A percentile compares a stretch with the other conserved stretches of the same genome.
Evolutionary conservation across 92 coral and sea anemone genomes (phyloP).

Genomic region (Parazoanthus swiftii): DNA sequence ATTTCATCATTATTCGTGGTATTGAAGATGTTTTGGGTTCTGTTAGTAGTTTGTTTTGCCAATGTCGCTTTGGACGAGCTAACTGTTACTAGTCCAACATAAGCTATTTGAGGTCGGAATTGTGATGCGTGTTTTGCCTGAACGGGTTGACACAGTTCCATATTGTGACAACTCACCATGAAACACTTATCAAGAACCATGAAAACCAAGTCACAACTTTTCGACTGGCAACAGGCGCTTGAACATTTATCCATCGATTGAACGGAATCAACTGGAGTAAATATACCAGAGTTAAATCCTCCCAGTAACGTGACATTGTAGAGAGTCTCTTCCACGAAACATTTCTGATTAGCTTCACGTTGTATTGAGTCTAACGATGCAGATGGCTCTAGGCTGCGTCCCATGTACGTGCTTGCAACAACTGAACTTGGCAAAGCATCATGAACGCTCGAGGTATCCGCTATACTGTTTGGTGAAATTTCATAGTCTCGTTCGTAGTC

Average conservation of each 20-base stretch:
- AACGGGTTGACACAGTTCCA: constrained; percentile 56
- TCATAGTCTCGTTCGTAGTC: too few species aligned
- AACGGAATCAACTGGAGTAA: constrained; percentile 61
- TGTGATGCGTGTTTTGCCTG: constrained; percentile 44
- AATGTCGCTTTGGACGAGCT: constrained; percentile 19
- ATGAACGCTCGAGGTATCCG: background rate
- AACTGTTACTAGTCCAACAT: constrained; percentile 39
- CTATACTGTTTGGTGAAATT: background rate
- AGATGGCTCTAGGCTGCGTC: too few species aligned
- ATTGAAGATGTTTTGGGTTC: background rate
- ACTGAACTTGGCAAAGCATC: background rate
- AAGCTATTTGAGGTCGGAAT: constrained; percentile 55
- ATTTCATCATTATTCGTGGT: background rate
- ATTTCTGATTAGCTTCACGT: background rate
- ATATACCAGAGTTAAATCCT: constrained; percentile 74
- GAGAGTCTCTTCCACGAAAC: constrained; percentile 36
- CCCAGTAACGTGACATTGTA: constrained; percentile 75
- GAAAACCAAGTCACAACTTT: constrained; percentile 74
- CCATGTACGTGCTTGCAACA: background rate
- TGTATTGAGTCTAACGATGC: background rate
- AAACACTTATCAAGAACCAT: constrained; percentile 78
- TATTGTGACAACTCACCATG: constrained; percentile 55
- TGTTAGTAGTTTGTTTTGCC: background rate
- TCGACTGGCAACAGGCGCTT: constrained; percentile 59
- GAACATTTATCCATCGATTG: constrained; percentile 69